Conservation (phyloP, 2,888 invertebrate species). For the Sphinx pinastri region DNA sequence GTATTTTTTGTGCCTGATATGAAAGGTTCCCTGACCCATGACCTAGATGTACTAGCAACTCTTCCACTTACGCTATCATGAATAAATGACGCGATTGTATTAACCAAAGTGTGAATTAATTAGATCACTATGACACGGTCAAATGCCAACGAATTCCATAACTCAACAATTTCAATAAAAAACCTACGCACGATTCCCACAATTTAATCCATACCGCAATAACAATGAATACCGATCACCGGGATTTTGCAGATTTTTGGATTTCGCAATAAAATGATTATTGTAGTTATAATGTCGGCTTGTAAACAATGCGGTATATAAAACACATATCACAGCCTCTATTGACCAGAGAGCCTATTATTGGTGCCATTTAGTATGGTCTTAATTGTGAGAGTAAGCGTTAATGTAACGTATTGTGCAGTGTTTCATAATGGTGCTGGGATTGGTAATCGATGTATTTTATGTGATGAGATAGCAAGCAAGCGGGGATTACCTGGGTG, state of each 20-base stretch:
- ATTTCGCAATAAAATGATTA: conserved; percentile 20
- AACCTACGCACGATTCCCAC: neutral
- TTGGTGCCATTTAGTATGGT: conserved; percentile 32
- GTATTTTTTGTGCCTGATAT: no score
- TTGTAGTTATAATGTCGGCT: conserved; percentile 16
- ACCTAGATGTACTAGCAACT: no score
- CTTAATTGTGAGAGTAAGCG: conserved; percentile 14
- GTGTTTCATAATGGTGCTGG: neutral
- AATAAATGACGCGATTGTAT: no score
- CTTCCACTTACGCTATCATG: no score
- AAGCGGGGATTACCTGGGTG: no score
- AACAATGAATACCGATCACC: neutral
- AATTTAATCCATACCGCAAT: conserved; percentile 7
- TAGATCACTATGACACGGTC: neutral
- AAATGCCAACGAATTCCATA: neutral
- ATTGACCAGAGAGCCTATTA: conserved; percentile 54
- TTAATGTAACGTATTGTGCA: no score
- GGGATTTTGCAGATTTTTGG: conserved; percentile 17
- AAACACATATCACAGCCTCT: conserved; percentile 46
- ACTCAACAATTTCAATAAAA: neutral
- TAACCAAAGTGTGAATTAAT: no score
- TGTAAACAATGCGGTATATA: conserved; percentile 51
- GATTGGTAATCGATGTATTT: no score
- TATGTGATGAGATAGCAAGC: no score
- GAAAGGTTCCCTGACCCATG: no score